Evolutionary conservation across 2,888 invertebrate genomes (phyloP), one percentile per base, ranked within the genome.

Genomic region (Auanema sp.): DNA sequence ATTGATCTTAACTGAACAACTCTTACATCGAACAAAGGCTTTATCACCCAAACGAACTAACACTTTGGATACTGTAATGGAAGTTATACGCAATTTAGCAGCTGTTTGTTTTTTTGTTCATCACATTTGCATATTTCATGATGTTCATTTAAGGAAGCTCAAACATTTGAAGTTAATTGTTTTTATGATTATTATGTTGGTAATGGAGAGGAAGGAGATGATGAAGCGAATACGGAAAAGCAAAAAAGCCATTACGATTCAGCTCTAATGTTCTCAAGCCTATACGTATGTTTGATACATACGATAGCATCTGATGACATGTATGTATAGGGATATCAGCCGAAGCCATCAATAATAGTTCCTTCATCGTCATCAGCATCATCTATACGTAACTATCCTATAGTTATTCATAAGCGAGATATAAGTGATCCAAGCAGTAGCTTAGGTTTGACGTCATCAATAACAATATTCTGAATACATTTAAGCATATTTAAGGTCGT

Each of bases 161-260:
- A 65, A 18, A 60, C 65, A 0, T 76, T 76, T 60, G 40, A 55
- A 0, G 58, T 56, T n/a, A 51, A 51, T 1, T 66, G 67, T 42
- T 76, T 76, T 64, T 62, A 62, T 18, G 76, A 76, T 24, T 59
- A 63, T 61, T 76, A 76, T 52, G 66, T 65, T 12, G 60, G 41
- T 43, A 68, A 58, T 42, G 66, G 21, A 53, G 72, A 53, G 51
- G 65, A 41, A 24, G 55, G 33, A 21, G 6, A 23, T 14, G 33
- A 49, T 0, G 43, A 55, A 41, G 16, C 40, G 41, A 23, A 43
- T 11, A 14, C 14, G 11, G 21, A 33, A 58, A 25, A 58, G 24
- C 56, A 44, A 24, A 60, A 60, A 40, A n/a, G n/a, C 14, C 33
- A 24, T 3, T 62, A 57, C 42, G 62, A 62, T 33, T 14, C 49